These are phyloP conservation scores for Tetraodon nigroviridis DNA, from an alignment of 2,113 vertebrate species.

Conservation along the genomic window DNA sequence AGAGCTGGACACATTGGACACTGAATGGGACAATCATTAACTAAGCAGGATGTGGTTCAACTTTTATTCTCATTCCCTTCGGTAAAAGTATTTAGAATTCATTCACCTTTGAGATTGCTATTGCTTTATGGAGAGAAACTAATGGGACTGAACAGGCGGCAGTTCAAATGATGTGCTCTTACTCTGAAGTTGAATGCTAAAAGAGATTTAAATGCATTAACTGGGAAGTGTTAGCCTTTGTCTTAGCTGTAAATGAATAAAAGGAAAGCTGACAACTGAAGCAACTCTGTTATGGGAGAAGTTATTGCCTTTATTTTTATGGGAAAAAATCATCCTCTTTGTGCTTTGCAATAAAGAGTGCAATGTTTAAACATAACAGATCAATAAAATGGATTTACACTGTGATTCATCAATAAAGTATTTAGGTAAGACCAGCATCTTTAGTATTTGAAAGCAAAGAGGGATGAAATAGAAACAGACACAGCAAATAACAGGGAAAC, in stretches of 20 bases:
- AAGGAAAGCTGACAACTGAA: too few species aligned
- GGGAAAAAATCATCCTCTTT: too few species aligned
- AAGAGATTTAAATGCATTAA: constrained; percentile 26
- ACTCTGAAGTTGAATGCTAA: constrained; percentile 32
- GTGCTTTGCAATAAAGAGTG: too few species aligned
- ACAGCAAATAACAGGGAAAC: constrained; percentile 12
- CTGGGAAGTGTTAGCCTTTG: background rate
- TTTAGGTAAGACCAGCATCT: too few species aligned
- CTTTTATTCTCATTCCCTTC: constrained; percentile 58
- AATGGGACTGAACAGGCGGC: constrained; percentile 41
- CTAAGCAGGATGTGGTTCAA: constrained; percentile 59
- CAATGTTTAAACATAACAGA: too few species aligned
- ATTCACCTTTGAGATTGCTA: constrained; percentile 55
- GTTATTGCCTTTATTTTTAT: too few species aligned
- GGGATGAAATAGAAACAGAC: too few species aligned
- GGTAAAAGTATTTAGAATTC: constrained; percentile 61
- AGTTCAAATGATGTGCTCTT: constrained; percentile 25
- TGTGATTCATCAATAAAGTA: too few species aligned
- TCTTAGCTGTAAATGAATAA: background rate
- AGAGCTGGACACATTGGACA: constrained; percentile 59
- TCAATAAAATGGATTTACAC: too few species aligned
- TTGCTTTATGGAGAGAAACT: constrained; percentile 70
- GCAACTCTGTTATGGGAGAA: too few species aligned
- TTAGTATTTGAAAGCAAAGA: too few species aligned
- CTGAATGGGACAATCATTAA: constrained; percentile 72